Percentiles rank a stretch among this genome's conserved stretches.
Conservation (phyloP, 2,888 invertebrate genomes). For the Sialis lutaria region DNA sequence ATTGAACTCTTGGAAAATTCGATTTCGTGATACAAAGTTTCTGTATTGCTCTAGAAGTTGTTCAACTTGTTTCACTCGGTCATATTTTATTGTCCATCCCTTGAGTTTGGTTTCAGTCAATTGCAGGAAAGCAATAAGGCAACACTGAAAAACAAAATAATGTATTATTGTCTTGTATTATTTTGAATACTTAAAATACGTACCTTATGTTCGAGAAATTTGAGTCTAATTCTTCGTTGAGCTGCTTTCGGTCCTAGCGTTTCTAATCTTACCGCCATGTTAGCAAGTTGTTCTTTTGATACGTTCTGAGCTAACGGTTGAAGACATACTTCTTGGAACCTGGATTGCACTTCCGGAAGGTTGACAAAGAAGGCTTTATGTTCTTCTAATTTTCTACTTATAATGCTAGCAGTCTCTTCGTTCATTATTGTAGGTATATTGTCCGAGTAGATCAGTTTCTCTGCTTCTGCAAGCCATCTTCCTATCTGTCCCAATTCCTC, state of each 20-base stretch:
- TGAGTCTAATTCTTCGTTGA: constrained; percentile 67
- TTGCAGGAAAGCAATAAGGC: constrained; percentile 80
- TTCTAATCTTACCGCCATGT: constrained; percentile 62
- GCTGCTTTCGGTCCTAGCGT: constrained; percentile 59
- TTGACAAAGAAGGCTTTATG: constrained; percentile 81
- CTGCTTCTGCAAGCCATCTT: constrained; percentile 81
- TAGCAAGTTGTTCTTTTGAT: constrained; percentile 62
- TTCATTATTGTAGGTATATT: constrained; percentile 72
- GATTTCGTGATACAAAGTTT: constrained; percentile 82
- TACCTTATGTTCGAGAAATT: constrained; percentile 78
- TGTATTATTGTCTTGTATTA: background rate
- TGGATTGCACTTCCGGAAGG: constrained; percentile 55
- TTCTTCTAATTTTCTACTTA: constrained; percentile 75
- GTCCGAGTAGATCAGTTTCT: constrained; percentile 61
- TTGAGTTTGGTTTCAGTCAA: constrained; percentile 78
- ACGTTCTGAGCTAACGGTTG: constrained; percentile 52
- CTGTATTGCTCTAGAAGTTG: constrained; percentile 76
- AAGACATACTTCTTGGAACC: constrained; percentile 57
- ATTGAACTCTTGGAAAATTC: constrained; percentile 87
- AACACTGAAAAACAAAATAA: constrained; percentile 37
- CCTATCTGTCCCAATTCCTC: constrained; percentile 74
- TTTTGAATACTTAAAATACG: constrained; percentile 6
- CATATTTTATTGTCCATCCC: constrained; percentile 81
- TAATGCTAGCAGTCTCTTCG: constrained; percentile 74
- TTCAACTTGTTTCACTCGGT: constrained; percentile 63